Evolutionary conservation across 2,888 invertebrate species (phyloP).

Genomic region (Cheilosia scutellata): DNA sequence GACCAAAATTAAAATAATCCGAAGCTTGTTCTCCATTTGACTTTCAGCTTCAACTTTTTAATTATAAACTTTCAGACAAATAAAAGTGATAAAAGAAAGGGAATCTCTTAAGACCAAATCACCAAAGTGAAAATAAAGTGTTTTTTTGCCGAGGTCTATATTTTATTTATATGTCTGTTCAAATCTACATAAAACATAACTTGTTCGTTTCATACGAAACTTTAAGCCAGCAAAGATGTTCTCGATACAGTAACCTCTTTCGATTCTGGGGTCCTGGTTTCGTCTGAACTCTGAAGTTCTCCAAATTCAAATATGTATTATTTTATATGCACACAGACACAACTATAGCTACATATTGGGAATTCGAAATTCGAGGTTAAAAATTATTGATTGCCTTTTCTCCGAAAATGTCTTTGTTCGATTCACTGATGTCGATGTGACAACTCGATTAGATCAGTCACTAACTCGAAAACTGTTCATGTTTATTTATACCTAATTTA

Average conservation of each 20-base stretch:
- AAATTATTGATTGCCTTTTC: background rate
- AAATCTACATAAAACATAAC: background rate
- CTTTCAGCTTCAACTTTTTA: too few relatives aligned
- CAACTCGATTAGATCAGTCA: background rate
- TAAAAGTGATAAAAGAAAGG: background rate
- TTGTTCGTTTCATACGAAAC: background rate
- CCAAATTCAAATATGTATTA: background rate
- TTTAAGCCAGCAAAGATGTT: background rate
- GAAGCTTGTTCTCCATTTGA: too few relatives aligned
- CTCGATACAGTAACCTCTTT: background rate
- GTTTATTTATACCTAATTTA: background rate
- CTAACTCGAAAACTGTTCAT: background rate
- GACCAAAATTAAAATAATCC: background rate
- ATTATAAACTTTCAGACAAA: background rate
- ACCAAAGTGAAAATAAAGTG: background rate
- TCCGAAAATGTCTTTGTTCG: background rate
- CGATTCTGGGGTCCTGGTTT: background rate
- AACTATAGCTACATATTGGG: too few relatives aligned
- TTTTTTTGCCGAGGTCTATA: background rate
- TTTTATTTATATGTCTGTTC: too few relatives aligned
- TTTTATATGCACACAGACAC: rapidly evolving
- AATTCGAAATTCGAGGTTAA: background rate
- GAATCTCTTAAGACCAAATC: background rate
- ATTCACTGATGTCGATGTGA: background rate
- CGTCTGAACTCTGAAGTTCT: too few relatives aligned